Evolutionary conservation across 2,797 vertebrate species (phyloP).

Genomic region (Enteromius argenteus): DNA sequence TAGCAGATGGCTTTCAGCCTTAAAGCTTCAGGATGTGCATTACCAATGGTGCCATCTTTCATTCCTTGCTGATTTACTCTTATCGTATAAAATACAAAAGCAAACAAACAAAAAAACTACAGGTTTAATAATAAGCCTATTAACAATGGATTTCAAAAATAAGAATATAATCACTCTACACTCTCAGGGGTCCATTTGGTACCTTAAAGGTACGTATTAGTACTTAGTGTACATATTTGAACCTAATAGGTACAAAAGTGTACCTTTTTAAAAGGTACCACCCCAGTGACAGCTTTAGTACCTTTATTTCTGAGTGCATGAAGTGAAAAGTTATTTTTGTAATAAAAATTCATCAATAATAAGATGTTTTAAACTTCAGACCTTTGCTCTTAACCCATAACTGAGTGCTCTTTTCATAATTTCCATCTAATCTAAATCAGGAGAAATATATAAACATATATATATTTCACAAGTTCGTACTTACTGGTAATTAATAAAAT

Average conservation of each 20-base stretch:
- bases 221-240: too few relatives aligned
- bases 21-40: constrained; percentile 7
- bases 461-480: too few relatives aligned
- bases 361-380: not conserved
- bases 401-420: not conserved
- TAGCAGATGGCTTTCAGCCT: constrained; percentile 32
- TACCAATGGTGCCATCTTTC: not conserved
- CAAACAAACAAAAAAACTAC: not conserved
- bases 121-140: not conserved
- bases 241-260: too few relatives aligned
- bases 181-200: too few relatives aligned
- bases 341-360: not conserved
- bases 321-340: not conserved
- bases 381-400: not conserved
- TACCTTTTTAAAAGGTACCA: too few relatives aligned
- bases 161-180: not conserved
- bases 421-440: not conserved
- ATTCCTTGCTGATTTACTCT: not conserved
- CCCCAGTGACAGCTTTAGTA: too few relatives aligned
- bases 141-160: not conserved
- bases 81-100: not conserved
- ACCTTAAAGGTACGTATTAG: too few relatives aligned
- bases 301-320: too few relatives aligned
- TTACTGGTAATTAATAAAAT: too few relatives aligned
- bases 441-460: not conserved